Conservation (phyloP, 2,113 vertebrate species). For the Eublepharis macularius region DNA sequence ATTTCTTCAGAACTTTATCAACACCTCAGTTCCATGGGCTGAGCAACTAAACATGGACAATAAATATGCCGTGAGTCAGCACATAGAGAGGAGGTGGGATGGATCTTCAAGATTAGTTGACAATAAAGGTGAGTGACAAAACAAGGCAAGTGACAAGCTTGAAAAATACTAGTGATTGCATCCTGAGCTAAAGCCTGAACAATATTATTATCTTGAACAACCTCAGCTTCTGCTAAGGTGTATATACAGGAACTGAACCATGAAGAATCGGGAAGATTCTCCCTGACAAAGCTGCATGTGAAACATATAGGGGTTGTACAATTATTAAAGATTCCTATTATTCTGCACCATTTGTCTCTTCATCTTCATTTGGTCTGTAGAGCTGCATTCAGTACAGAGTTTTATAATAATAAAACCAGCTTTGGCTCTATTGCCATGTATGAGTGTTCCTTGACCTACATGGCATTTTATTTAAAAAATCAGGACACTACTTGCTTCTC, state of each 20-base stretch:
- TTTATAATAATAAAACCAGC: no score
- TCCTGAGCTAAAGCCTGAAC: slow-evolving; percentile 13
- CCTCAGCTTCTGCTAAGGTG: no score
- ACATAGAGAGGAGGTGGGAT: slow-evolving; percentile 13
- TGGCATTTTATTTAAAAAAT: slow-evolving; percentile 2
- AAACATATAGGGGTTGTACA: no score
- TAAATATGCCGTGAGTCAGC: slow-evolving; percentile 49
- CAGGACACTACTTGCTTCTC: neutral
- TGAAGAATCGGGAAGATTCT: no score
- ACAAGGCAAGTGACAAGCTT: slow-evolving; percentile 41
- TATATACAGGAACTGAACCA: no score
- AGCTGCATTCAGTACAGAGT: no score
- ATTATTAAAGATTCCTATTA: no score
- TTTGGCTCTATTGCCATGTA: neutral
- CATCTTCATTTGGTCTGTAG: no score
- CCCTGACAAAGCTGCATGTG: no score
- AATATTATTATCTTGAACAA: slow-evolving; percentile 24
- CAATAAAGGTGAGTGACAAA: slow-evolving; percentile 33
- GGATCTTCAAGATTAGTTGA: slow-evolving; percentile 38
- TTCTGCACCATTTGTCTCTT: no score
- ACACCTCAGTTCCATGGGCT: slow-evolving; percentile 6
- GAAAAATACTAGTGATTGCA: slow-evolving; percentile 31
- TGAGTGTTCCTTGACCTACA: slow-evolving; percentile 4
- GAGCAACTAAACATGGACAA: slow-evolving; percentile 37
- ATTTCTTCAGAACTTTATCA: neutral